Base-by-base conservation (phyloP, 2,888 invertebrate species). In the Temnothorax rugatulus region DNA sequence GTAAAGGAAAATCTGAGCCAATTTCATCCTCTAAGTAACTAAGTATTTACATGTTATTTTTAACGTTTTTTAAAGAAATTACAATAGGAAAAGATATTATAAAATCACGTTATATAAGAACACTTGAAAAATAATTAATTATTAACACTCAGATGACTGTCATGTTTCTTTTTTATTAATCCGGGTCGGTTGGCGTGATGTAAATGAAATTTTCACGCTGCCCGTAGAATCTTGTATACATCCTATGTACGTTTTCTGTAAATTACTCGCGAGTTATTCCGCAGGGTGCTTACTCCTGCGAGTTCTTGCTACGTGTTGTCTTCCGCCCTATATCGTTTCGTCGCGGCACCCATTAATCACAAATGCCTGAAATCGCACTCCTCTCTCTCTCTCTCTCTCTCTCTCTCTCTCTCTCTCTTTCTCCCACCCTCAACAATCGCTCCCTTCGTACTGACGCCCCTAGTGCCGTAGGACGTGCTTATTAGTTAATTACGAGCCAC, bases 401-500 rank as follows among this genome's bases (percentile, higher is more conserved):
- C 64, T 83, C 66, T 74, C 57, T 21, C 57, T 25, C 47, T 76
- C 18, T 83, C 44, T 52, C 54, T 66, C 15, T 3, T 64, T 71
- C 57, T 52, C 50, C n/a, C 38, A 69, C 29, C 81, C 29, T 57
- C 57, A 63, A 75, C 83, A 85, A 89, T 89, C 83, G 71, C 57
- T 63, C 64, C 84, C 82, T 59, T 69, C 66, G 15, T 25, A 34
- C 66, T 34, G 29, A n/a, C 44, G 34, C 38, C 59, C 44, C 21
- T 15, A 50, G 66, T 66, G 59, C 34, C 44, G 59, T 57, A 69
- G 82, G 73, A 86, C 74, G 84, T 84, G 84, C 82, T 90, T 90
- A 90, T 90, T 90, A 89, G 85, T 86, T 90, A 90, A 90, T 90
- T 90, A 88, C 71, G 71, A 81, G 50, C 77, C 84, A 84, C 73